Percentiles rank a stretch among this genome's conserved stretches.
These are phyloP conservation scores for Myotis vivesi DNA, from an alignment of 2,797 vertebrate genomes.

Conservation along the genomic window DNA sequence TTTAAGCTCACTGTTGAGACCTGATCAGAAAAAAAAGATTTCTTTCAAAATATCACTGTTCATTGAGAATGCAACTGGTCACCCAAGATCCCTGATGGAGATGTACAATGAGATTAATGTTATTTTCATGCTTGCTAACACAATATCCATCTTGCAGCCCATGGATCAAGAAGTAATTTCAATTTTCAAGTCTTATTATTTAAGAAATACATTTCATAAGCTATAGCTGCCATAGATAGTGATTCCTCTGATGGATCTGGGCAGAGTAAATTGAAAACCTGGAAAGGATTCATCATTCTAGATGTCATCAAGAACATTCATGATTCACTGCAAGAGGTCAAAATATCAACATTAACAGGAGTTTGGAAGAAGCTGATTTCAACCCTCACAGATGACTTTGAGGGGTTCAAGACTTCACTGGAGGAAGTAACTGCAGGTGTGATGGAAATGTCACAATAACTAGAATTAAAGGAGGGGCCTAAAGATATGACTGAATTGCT, in stretches of 20 bases:
- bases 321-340: neutral
- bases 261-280: neutral
- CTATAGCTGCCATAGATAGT: neutral
- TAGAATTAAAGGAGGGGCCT: neutral
- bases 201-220: neutral
- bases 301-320: neutral
- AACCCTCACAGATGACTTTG: neutral
- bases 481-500: neutral
- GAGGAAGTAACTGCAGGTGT: neutral
- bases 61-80: neutral
- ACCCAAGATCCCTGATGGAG: neutral
- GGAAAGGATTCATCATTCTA: neutral
- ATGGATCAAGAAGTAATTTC: neutral
- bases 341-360: neutral
- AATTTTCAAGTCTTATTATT: neutral
- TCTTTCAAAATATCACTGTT: neutral
- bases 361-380: neutral
- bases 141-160: neutral
- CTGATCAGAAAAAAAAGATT: neutral
- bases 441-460: neutral
- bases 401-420: neutral
- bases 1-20: neutral
- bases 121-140: neutral
- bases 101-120: neutral
- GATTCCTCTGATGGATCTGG: neutral